Base-by-base conservation (phyloP, 2,113 vertebrate genomes). In the Epinephelus lanceolatus region DNA sequence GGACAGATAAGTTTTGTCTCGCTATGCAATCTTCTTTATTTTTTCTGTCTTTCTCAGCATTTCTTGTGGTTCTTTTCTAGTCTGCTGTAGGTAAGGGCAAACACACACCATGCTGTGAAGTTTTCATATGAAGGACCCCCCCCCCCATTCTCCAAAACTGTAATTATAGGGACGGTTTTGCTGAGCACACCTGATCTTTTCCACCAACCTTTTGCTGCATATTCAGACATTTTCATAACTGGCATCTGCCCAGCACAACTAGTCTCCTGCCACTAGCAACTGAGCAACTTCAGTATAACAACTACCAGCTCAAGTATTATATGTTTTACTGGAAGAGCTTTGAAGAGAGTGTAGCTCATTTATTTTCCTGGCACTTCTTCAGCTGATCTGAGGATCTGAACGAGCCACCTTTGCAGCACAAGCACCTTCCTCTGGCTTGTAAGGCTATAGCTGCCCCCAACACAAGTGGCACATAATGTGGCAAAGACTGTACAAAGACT, bases 401-500 rank as follows among this genome's bases (percentile, higher is more conserved):
- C 33, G 4, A 18, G 51, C 13, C 72, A 55, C 73, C 12, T 49
- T 21, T 56, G 52, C 1, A 17, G 14, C 33, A 51, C 23, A 51
- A 42, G 17, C 12, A 53, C 42, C 59, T 40, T 74, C 6, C n/a
- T 18, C 42, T 21, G 59, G 18, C 27, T 68, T 45, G 30, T 37
- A 56, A 25, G 30, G 9, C 40, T 27, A 9, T n/a, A 0, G 23
- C 61, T 21, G 14, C 67, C 27, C 18, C 14, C 14, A 65, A 86
- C 47, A 61, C 45, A 47, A 23, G 52, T 33, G 61, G 51, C 11
- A n/a, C 66, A 56, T 5, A 51, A 59, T 0, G 47, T 19, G 52
- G 45, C 42, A 68, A 68, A 74, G 62, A 51, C 69, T 19, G 17
- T 59, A 67, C 70, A 73, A 67, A 62, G 13, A 40, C 59, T 67